A percentile compares a stretch with the other conserved stretches of the same genome.
These are phyloP conservation scores for Acleris sparsana DNA, from an alignment of 2,888 invertebrate species.

Conservation along the genomic window DNA sequence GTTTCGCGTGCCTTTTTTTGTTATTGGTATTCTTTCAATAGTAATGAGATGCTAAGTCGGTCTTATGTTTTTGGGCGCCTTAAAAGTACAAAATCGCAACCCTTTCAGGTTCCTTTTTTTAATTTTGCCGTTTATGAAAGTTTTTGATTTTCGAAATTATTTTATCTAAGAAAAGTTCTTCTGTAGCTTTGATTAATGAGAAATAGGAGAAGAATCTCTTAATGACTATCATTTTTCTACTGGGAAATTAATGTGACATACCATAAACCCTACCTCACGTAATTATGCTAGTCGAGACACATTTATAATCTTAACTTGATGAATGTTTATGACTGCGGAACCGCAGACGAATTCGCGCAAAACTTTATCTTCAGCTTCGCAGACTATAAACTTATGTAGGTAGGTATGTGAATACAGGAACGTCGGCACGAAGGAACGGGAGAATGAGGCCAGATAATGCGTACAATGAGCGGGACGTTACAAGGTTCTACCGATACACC, in stretches of 20 bases:
- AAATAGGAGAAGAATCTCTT: no score
- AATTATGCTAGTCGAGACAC: no score
- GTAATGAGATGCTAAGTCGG: background rate
- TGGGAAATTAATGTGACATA: no score
- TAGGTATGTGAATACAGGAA: background rate
- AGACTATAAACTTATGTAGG: background rate
- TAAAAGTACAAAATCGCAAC: background rate
- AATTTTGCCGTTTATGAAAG: background rate
- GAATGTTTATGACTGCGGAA: no score
- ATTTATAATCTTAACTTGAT: no score
- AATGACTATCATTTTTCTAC: no score
- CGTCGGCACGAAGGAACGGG: slow-evolving; percentile 1
- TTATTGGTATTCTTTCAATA: background rate
- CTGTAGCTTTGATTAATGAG: no score
- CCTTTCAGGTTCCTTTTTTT: background rate
- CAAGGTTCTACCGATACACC: slow-evolving; percentile 15
- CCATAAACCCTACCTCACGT: no score
- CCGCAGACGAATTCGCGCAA: background rate
- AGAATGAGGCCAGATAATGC: slow-evolving; percentile 15
- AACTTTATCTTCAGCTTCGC: slow-evolving; percentile 7
- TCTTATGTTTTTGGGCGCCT: background rate
- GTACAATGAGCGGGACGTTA: slow-evolving; percentile 14
- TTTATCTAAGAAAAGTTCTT: no score
- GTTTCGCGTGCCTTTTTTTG: background rate
- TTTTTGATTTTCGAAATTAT: background rate